Base-by-base conservation (phyloP, 2,797 vertebrate genomes). In the Cryptoblepharus egeriae region DNA sequence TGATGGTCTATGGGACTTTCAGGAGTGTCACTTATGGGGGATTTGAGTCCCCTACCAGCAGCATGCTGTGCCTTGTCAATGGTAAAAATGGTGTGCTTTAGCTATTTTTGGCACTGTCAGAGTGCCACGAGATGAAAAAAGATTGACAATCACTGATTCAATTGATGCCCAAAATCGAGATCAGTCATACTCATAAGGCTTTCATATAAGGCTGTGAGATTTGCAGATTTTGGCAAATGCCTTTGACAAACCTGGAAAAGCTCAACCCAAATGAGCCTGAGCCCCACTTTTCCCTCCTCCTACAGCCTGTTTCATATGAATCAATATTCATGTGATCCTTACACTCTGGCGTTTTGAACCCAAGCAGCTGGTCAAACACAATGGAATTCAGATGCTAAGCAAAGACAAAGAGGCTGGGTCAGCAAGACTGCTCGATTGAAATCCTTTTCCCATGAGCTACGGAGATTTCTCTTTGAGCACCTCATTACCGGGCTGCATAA, bases 401-500 rank as follows among this genome's bases (percentile, higher is more conserved):
- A 52, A 63, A 69, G 80, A 35, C 13, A 61, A 70, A 78, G 52
- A 72, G 64, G 81, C 69, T 11, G 20, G 84, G 80, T 88, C 81
- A 91, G 79, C 68, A 79, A 81, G 69, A 79, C 22, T 83, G 63
- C 75, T 88, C 74, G 39, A 69, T 81, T 4, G 81, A 5, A 5
- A 0, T 68, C 67, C n/a, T 80, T 32, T 87, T 78, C 81, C 68
- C 58, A 74, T 22, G 70, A 87, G 81, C 67, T 77, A 75, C 37
- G 35, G 70, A 77, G 30, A 84, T 20, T 88, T 90, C 4, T 82
- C 91, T 88, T 85, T 81, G 73, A 92, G 88, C 68, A 85, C 42
- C 82, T 93, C 45, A 45, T 94, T 92, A 92, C 2, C 28, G 49
- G 76, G 85, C 84, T 80, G 78, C 75, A 32, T 85, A 92, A 93